Percentiles rank a stretch among this genome's conserved stretches.
Conservation (phyloP, 2,797 vertebrate genomes). For the Etheostoma nigrum region DNA sequence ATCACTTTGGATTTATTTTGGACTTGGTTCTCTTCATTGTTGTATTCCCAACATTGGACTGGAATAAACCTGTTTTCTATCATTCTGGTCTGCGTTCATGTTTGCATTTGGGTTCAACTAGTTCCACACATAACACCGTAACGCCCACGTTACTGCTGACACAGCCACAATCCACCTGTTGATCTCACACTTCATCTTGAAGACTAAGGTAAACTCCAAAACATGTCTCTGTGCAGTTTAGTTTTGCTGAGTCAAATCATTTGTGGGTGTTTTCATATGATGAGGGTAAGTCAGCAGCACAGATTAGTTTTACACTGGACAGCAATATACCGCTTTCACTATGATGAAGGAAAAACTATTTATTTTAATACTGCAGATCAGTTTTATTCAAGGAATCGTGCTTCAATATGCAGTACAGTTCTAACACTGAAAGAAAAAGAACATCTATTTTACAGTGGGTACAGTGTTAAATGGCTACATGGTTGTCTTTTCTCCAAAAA, state of each 20-base stretch:
- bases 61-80: too few species aligned
- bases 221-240: neutral
- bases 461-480: slow-evolving; percentile 29
- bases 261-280: neutral
- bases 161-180: too few species aligned
- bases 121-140: neutral
- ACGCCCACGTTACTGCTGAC: neutral
- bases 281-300: neutral
- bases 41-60: too few species aligned
- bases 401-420: slow-evolving; percentile 1
- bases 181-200: neutral
- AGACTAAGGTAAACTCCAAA: neutral
- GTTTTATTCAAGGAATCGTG: neutral
- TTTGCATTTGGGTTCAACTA: too few species aligned
- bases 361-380: slow-evolving; percentile 3
- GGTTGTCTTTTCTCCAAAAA: slow-evolving; percentile 44
- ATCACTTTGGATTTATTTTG: too few species aligned
- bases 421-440: slow-evolving; percentile 15
- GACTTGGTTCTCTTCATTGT: too few species aligned
- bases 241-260: neutral
- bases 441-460: slow-evolving; percentile 22
- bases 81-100: too few species aligned
- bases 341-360: neutral
- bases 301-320: slow-evolving; percentile 19
- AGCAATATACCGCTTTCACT: neutral